Conservation (phyloP, 92 coral and sea anemone species). For the Pocillopora grandis region DNA sequence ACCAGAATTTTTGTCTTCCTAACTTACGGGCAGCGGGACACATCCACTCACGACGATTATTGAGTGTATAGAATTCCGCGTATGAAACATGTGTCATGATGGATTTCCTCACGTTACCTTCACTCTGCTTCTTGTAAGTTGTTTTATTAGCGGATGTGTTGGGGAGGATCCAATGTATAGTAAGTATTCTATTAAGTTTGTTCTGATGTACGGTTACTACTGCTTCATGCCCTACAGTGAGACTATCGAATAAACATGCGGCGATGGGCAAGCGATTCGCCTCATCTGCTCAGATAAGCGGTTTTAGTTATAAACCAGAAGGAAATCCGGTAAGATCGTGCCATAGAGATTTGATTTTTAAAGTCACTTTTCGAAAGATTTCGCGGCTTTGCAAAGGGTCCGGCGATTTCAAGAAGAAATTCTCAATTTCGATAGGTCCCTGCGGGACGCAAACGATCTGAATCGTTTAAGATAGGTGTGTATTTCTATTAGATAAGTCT, state of each 20-base stretch:
- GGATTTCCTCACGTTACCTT: neutral
- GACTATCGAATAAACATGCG: neutral
- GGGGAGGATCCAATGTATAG: neutral
- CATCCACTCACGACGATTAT: no score
- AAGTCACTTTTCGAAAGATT: no score
- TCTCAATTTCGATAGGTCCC: no score
- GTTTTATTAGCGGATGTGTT: neutral
- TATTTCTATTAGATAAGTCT: no score
- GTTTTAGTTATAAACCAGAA: neutral
- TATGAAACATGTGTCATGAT: slow-evolving; percentile 8
- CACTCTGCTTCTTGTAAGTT: neutral
- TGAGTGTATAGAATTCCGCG: neutral
- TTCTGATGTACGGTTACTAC: neutral
- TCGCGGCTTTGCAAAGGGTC: no score
- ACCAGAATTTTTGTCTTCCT: neutral
- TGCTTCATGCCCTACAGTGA: neutral
- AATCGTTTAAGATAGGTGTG: no score
- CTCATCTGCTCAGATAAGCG: neutral
- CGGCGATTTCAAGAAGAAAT: no score
- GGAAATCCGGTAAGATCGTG: no score
- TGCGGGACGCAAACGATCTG: no score
- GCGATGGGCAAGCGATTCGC: neutral
- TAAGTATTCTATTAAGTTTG: neutral
- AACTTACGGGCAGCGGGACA: neutral
- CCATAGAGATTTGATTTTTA: no score